These are phyloP conservation scores for Diabrotica virgifera DNA, from an alignment of 1,140 invertebrate species.

Conservation along the genomic window DNA sequence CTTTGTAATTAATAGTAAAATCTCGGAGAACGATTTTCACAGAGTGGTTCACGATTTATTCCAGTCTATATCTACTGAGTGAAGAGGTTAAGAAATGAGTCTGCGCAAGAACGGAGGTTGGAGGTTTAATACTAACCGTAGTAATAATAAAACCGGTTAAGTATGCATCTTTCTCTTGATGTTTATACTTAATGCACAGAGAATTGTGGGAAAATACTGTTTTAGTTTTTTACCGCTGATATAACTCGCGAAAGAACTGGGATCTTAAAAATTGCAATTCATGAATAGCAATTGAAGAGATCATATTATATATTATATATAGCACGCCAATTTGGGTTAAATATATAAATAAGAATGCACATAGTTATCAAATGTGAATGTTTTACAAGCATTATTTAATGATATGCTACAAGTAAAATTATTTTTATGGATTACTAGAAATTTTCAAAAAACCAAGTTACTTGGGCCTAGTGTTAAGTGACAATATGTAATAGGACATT, in stretches of 20 bases:
- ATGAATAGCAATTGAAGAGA: no score
- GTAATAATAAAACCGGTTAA: conserved; percentile 41
- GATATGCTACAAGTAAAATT: no score
- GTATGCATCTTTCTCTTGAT: conserved; percentile 28
- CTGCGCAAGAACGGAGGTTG: conserved; percentile 25
- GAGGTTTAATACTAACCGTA: conserved; percentile 23
- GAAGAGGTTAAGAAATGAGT: conserved; percentile 22
- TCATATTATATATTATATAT: no score
- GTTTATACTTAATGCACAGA: conserved; percentile 32
- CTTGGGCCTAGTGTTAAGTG: neutral
- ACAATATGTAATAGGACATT: neutral
- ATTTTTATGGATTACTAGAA: no score
- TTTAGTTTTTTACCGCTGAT: conserved; percentile 23
- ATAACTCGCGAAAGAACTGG: no score
- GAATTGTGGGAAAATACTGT: conserved; percentile 41
- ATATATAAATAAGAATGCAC: no score
- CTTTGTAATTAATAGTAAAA: conserved; percentile 25
- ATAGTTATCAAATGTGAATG: no score
- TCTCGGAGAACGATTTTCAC: conserved; percentile 11
- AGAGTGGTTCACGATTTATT: conserved; percentile 13
- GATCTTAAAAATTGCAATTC: no score
- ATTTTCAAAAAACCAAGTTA: neutral
- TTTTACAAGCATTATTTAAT: no score
- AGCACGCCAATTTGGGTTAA: no score
- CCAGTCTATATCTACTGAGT: conserved; percentile 16